Base-by-base conservation (phyloP, 2,113 vertebrate species). In the Sula dactylatra region DNA sequence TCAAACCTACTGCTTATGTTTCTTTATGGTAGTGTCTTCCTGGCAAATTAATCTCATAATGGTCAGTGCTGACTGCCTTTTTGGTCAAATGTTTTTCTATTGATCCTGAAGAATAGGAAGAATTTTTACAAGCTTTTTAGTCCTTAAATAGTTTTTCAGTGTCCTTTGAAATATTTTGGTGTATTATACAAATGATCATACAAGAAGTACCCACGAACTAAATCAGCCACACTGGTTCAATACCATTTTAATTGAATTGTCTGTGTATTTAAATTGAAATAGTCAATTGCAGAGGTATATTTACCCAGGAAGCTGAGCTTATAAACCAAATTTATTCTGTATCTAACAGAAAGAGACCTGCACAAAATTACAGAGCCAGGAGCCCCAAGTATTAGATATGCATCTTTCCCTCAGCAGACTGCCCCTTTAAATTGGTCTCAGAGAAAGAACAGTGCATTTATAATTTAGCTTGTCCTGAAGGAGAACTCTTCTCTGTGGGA, bases 381-480 rank as follows among this genome's bases (percentile, higher is more conserved):
- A 93, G 42, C 58, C 58, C 55, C 52, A 74, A 62, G 42, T 93
- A 78, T 88, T 91, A 93, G 65, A 78, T 82, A 94, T 86, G 66
- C 61, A 72, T 94, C 55, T 95, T 95, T 94, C 64, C 50, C 55
- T 86, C 83, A 93, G 65, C 76, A 84, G 77, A 59, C 86, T 76
- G 89, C 56, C 58, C 81, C 98, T 98, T 97, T 97, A 98, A 96
- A 97, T 87, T 86, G 47, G 45, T 49, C 87, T 95, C 66, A 5
- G 95, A 79, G 87, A 94, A 97, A 97, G 94, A 96, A 74, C 87
- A 80, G 82, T 64, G 59, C 94, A 93, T 98, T 97, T 97, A 97
- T 97, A 98, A 98, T 97, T 96, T 92, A 97, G 91, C 96, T 96
- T 95, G 93, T 97, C 97, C 93, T 95, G 96, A 95, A 96, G 97